Evolutionary conservation across 1,140 invertebrate genomes (phyloP), one percentile per base, ranked within the genome.

Genomic region (Drosophila pectinifera): DNA sequence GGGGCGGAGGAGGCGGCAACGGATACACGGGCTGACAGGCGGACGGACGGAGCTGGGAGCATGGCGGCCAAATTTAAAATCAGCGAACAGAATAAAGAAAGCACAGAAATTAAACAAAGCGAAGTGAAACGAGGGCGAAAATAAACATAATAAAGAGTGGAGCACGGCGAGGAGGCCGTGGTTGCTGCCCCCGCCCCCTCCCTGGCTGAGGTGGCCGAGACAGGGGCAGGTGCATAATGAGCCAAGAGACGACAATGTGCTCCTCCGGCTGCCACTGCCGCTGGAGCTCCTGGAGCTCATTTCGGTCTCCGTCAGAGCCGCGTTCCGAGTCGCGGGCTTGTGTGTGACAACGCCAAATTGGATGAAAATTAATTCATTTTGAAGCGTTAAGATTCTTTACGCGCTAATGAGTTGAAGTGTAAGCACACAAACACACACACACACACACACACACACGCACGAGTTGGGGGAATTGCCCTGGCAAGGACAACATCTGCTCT

Each of bases 281-380:
- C 24, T 20, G 18, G 11, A 16, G 46, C 45, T 11, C 57, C 13
- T 59, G 16, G 6, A 34, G 31, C 31, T 54, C 55, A 16, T 10
- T n/a, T 20, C 36, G 34, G 45, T 13, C 26, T 20, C 5, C 22
- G 39, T 18, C 18, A 8, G 16, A 39, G 59, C 74, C 46, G 39
- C 36, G 22, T 31, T 18, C 18, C 8, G 16, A 39, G 59, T 80
- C 46, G 39, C 36, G 22, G 57, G 57, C 38, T 41, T 56, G 73
- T 68, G 41, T 64, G 83, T 61, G 76, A 73, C 83, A 74, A 73
- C 76, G 79, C 56, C 83, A 89, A 89, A 89, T 76, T 79, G 84
- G 76, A 89, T 88, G 76, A 83, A 80, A 88, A 88, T 88, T 88
- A 88, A 88, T 88, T 89, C 83, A 84, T 89, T 88, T 89, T 89